Conservation (phyloP, 2,113 vertebrate genomes). For the Microtus montanus region DNA sequence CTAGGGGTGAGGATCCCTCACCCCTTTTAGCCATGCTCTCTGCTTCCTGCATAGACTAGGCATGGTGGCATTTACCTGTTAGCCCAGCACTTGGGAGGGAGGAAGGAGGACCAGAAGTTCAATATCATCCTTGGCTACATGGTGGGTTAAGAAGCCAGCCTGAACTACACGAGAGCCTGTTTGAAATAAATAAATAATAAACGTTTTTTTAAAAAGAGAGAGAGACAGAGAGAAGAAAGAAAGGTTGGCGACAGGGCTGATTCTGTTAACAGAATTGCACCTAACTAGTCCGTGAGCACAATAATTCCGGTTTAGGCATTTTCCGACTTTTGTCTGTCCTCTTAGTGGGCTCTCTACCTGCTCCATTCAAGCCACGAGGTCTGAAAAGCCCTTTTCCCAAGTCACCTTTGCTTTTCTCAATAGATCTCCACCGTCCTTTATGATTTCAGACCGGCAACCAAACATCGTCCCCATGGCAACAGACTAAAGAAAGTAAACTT, state of each 20-base stretch:
- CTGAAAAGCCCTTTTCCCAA: not conserved
- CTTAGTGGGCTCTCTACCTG: not conserved
- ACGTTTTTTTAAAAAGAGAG: no score
- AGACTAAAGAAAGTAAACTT: slow-evolving; percentile 7
- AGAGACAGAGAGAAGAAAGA: not conserved
- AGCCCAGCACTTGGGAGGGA: not conserved
- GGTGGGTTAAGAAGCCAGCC: not conserved
- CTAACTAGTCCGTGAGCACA: not conserved
- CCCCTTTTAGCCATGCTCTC: not conserved
- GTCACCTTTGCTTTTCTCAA: not conserved
- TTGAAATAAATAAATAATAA: not conserved
- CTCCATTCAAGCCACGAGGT: not conserved
- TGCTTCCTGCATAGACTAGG: not conserved
- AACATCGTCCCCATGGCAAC: slow-evolving; percentile 38
- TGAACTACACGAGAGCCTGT: not conserved
- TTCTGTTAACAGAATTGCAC: rapidly evolving
- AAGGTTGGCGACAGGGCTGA: not conserved
- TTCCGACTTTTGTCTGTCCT: not conserved
- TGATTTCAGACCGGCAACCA: not conserved
- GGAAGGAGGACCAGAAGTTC: not conserved
- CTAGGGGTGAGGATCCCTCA: not conserved
- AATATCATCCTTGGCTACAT: not conserved
- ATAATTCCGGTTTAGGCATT: rapidly evolving
- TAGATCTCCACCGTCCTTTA: not conserved
- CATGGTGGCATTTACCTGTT: not conserved